Conservation (phyloP, 2,888 invertebrate species). For the Synergus gifuensis region DNA sequence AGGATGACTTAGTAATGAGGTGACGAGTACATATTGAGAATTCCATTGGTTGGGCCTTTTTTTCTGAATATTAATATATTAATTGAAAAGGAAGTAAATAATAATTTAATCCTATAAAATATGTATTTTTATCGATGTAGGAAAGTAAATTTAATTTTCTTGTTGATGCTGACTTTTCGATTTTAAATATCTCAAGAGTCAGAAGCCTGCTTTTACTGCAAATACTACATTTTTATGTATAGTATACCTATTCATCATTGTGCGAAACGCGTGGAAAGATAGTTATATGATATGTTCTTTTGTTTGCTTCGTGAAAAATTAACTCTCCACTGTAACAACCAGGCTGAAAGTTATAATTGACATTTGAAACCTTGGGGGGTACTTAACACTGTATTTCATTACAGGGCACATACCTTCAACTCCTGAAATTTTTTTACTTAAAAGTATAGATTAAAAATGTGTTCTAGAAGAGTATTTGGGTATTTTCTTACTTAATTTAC, state of each 20-base stretch:
- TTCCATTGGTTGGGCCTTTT: background rate
- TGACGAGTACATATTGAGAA: background rate
- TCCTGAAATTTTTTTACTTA: no score
- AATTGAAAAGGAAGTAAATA: background rate
- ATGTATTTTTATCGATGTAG: background rate
- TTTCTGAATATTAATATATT: background rate
- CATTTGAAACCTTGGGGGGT: background rate
- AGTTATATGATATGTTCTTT: conserved; percentile 13
- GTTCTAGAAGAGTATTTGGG: no score
- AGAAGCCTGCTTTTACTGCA: background rate
- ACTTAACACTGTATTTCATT: no score
- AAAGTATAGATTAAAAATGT: no score
- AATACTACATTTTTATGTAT: background rate
- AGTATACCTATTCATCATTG: conserved; percentile 2
- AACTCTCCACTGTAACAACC: background rate
- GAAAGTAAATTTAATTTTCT: background rate
- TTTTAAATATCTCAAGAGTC: background rate
- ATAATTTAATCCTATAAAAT: background rate
- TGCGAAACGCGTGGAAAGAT: background rate
- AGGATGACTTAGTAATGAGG: background rate
- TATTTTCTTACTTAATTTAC: no score
- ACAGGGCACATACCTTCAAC: no score
- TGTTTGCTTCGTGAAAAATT: background rate
- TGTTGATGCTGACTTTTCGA: background rate
- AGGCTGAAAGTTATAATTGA: background rate